These are phyloP conservation scores for Ephestia elutella DNA, from an alignment of 1,140 invertebrate species.

Conservation along the genomic window DNA sequence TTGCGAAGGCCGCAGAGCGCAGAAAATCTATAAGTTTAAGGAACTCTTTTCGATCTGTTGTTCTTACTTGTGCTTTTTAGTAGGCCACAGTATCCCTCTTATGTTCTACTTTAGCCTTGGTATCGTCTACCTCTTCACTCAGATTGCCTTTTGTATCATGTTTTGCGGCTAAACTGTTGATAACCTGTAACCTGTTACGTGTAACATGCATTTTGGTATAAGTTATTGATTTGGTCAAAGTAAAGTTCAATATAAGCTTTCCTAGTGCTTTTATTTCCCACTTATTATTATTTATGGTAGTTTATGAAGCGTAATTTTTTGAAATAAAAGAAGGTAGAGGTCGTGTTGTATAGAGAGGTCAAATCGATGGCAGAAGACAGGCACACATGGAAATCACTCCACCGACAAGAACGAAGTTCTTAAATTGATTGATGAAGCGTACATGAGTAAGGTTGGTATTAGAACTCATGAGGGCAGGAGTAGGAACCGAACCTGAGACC, in stretches of 20 bases:
- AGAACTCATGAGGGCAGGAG: too few relatives aligned
- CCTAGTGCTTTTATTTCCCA: too few relatives aligned
- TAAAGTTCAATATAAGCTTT: background rate
- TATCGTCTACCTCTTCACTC: slow-evolving; percentile 22
- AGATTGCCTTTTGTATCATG: slow-evolving; percentile 25
- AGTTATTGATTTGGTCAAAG: background rate
- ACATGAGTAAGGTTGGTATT: too few relatives aligned
- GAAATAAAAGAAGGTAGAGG: too few relatives aligned
- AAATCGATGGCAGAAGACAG: too few relatives aligned
- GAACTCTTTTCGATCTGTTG: slow-evolving; percentile 14
- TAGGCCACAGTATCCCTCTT: slow-evolving; percentile 20
- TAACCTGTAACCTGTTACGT: background rate
- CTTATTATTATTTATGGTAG: too few relatives aligned
- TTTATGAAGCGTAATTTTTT: too few relatives aligned
- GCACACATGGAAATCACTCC: too few relatives aligned
- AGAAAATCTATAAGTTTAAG: slow-evolving; percentile 16
- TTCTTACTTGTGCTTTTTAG: slow-evolving; percentile 12
- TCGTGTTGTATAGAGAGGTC: too few relatives aligned
- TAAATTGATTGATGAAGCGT: too few relatives aligned
- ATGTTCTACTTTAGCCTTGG: slow-evolving; percentile 29
- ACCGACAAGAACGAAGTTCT: too few relatives aligned
- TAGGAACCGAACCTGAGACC: too few relatives aligned
- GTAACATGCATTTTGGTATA: background rate
- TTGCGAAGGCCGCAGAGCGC: slow-evolving; percentile 16
- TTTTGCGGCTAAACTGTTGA: slow-evolving; percentile 18